Percentiles rank a stretch among this genome's conserved stretches.
phyloP scores from a whole-genome alignment of 2,888 invertebrate species.

The Drosophila siamana region DNA sequence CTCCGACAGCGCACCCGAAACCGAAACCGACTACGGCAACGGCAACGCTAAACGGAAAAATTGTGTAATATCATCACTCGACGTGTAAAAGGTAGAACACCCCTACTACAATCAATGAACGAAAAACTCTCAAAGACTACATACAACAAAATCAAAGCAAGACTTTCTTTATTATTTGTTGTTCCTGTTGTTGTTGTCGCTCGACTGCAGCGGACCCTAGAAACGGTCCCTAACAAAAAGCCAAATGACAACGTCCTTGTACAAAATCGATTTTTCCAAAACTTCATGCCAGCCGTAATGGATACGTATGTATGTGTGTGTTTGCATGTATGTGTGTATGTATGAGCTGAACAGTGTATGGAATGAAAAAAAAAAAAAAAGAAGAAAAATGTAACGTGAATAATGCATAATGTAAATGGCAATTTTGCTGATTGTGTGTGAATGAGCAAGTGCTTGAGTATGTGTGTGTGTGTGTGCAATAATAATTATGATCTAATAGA shows the following conservation, averaged over 20 bases:
- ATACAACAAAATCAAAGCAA: conserved; percentile 18
- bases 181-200: conserved; percentile 30
- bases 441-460: conserved; percentile 15
- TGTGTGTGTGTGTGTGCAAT: conserved; percentile 14
- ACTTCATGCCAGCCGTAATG: conserved; percentile 77
- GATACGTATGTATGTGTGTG: conserved; percentile 38
- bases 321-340: not conserved
- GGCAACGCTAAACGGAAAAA: conserved; percentile 53
- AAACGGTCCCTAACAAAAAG: conserved; percentile 28
- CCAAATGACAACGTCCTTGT: conserved; percentile 79
- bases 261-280: conserved; percentile 83
- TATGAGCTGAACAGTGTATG: conserved; percentile 35
- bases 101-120: not conserved
- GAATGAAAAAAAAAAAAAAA: conserved; percentile 20
- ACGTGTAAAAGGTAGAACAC: conserved; percentile 77
- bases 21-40: conserved; percentile 51
- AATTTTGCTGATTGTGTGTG: conserved; percentile 20
- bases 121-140: conserved; percentile 3
- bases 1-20: conserved; percentile 41
- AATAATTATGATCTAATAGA: conserved; percentile 2
- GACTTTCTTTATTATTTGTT: conserved; percentile 38
- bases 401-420: conserved; percentile 13
- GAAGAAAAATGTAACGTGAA: conserved; percentile 8
- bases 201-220: conserved; percentile 49
- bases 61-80: conserved; percentile 69